Evolutionary conservation across 2,113 vertebrate genomes (phyloP).

Genomic region (Odocoileus virginianus): DNA sequence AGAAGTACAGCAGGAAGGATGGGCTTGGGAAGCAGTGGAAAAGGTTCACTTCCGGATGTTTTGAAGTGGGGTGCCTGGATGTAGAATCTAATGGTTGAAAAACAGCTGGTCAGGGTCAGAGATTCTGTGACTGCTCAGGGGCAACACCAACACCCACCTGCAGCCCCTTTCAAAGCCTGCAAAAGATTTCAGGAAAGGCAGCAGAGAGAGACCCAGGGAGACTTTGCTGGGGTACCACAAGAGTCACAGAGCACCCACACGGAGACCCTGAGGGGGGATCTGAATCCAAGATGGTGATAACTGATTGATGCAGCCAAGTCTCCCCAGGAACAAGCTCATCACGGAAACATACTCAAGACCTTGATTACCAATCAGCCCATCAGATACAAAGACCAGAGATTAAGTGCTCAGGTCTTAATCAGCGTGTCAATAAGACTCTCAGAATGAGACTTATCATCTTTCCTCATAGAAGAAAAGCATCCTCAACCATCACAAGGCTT

Average conservation of each 20-base stretch:
- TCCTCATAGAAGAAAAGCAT: background rate
- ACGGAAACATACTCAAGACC: background rate
- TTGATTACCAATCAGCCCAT: background rate
- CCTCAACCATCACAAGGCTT: background rate
- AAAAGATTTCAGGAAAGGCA: background rate
- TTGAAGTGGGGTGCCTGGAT: background rate
- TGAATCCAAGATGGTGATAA: background rate
- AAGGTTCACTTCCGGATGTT: background rate
- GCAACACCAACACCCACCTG: background rate
- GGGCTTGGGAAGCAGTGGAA: background rate
- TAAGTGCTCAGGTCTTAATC: slow-evolving; percentile 16
- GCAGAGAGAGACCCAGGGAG: background rate
- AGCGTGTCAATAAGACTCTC: background rate
- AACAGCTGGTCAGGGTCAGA: background rate
- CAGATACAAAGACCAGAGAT: background rate
- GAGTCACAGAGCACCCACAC: background rate
- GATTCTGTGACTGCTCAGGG: background rate
- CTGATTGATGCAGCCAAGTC: background rate
- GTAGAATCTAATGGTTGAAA: background rate
- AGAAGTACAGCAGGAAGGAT: background rate
- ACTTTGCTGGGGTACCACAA: background rate
- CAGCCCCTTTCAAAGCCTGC: background rate
- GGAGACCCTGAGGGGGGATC: background rate
- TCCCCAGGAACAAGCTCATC: background rate
- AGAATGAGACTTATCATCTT: background rate